Evolutionary conservation across 2,113 vertebrate genomes (phyloP), one percentile per base, ranked within the genome.

Genomic region (Motacilla alba): DNA sequence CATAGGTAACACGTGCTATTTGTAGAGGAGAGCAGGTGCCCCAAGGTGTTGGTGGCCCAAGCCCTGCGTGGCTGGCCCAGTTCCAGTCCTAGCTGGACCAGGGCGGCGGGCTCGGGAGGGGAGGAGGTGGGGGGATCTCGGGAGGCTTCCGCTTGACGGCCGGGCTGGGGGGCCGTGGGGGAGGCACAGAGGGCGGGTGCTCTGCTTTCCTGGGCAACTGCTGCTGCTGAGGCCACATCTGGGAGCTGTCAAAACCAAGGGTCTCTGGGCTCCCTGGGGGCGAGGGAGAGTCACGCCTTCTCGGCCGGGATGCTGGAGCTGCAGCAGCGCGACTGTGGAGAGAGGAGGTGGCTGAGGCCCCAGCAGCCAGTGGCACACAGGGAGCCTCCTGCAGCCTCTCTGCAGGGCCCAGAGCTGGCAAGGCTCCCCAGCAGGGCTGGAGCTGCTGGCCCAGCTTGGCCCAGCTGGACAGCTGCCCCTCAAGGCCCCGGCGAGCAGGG

Each of bases 51-150:
- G 35, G 16, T 41, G 46, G 58, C 47, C 47, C 47, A 47, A 23
- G 47, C 22, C 47, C 47, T 49, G 30, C 15, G 4, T 47, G 56
- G 39, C 52, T 43, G 50, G 30, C 23, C 30, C 70, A 56, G 30
- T 41, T 41, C 18, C 30, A 16, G 35, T n/a, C 17, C 47, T 52
- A 31, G 30, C 35, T 33, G 46, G 46, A 41, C 75, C 47, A 52
- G 59, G 75, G 37, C 0, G 14, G 46, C 5, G 1, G 17, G 46
- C 13, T 63, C 1, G 59, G 59, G 6, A 50, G 75, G 2, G 47
- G 59, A 33, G 44, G 58, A 52, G 75, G 37, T 26, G 59, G 15
- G 35, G 74, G 73, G 27, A 60, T 49, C 27, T 60, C 44, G 0
- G 56, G 4, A 11, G 21, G 2, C 11, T 39, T 37, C 49, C 14